Conservation (phyloP, 2,888 invertebrate genomes). For the Slavum lentiscoides region DNA sequence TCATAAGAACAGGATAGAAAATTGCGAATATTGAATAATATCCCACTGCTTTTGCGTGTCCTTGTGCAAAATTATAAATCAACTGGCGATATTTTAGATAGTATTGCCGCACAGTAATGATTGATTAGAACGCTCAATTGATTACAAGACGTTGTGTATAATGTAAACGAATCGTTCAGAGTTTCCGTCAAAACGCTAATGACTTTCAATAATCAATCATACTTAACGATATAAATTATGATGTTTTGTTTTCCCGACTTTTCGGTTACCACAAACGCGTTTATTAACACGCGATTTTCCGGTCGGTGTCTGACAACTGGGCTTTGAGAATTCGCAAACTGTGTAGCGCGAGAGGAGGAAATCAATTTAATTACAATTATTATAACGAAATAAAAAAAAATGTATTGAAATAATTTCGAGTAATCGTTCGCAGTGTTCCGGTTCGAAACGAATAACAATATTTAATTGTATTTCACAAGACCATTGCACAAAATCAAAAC, state of each 20-base stretch:
- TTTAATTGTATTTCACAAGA: too few relatives aligned
- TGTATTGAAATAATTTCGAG: background rate
- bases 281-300: conserved; percentile 25
- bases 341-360: background rate
- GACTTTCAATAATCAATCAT: conserved; percentile 43
- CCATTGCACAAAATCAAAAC: too few relatives aligned
- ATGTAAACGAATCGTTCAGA: background rate
- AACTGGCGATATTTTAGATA: background rate
- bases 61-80: background rate
- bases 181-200: conserved; percentile 3
- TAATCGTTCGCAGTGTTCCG: background rate
- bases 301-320: background rate
- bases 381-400: background rate
- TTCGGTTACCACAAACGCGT: background rate
- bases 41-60: background rate
- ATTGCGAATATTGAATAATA: too few relatives aligned
- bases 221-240: conserved; percentile 13
- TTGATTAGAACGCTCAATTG: conserved; percentile 11
- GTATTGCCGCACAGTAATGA: background rate
- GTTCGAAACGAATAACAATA: too few relatives aligned
- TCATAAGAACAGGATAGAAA: too few relatives aligned
- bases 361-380: background rate
- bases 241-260: background rate
- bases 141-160: background rate
- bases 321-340: too few relatives aligned